Evolutionary conservation across 2,888 invertebrate genomes (phyloP).

Genomic region (Cremastinae sp.): DNA sequence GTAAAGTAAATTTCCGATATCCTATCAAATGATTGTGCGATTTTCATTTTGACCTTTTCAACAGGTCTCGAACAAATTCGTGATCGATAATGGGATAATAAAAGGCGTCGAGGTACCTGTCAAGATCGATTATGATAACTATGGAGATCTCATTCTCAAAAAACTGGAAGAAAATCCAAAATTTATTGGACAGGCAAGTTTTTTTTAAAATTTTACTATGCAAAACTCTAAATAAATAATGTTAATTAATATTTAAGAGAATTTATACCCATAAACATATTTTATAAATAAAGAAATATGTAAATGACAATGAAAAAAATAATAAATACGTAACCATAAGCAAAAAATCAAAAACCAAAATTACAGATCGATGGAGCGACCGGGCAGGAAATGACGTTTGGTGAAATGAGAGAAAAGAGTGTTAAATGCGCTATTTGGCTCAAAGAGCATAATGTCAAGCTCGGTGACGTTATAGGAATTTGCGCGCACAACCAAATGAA

Average conservation of each 20-base stretch:
- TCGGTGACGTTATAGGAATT: slow-evolving; percentile 68
- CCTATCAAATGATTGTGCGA: no score
- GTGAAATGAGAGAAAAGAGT: slow-evolving; percentile 65
- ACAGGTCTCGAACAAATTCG: slow-evolving; percentile 45
- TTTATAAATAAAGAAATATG: neutral
- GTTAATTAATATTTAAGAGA: no score
- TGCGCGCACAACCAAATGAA: slow-evolving; percentile 71
- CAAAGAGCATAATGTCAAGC: slow-evolving; percentile 65
- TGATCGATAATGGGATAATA: slow-evolving; percentile 64
- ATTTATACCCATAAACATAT: no score
- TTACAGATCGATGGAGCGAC: slow-evolving; percentile 68
- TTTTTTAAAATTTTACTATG: neutral
- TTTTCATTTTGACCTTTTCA: neutral
- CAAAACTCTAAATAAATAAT: neutral
- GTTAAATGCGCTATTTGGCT: slow-evolving; percentile 74
- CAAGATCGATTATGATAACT: slow-evolving; percentile 42
- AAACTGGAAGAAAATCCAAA: slow-evolving; percentile 59
- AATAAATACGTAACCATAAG: no score
- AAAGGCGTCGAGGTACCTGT: slow-evolving; percentile 45
- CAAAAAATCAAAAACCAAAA: no score
- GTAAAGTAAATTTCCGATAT: neutral
- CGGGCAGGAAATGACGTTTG: slow-evolving; percentile 64
- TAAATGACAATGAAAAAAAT: no score
- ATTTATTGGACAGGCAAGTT: slow-evolving; percentile 65
- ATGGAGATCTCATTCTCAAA: slow-evolving; percentile 63